Conservation (phyloP, 1,140 invertebrate genomes). For the Theocolax elegans region DNA sequence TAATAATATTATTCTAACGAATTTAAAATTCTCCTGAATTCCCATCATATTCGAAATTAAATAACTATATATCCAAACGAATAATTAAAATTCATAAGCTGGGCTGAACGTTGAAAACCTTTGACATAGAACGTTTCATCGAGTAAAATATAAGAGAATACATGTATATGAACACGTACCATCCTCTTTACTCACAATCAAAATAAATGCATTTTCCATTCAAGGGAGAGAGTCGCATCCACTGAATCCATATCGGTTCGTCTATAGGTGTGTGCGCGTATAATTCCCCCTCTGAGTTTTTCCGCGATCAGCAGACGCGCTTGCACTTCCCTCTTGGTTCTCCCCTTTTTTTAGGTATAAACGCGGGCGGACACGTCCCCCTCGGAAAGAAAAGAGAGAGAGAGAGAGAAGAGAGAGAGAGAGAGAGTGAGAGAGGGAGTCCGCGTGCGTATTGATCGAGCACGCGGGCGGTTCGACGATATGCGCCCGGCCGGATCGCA, state of each 20-base stretch:
- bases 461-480: constrained; percentile 1
- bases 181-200: not conserved
- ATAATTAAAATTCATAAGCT: no score
- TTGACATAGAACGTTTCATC: no score
- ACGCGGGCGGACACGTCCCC: constrained; percentile 7
- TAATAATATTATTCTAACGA: no score
- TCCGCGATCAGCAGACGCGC: constrained; percentile 16
- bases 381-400: not conserved
- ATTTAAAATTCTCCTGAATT: no score
- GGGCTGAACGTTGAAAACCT: no score
- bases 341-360: constrained; percentile 5
- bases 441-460: constrained; percentile 33
- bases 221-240: no score
- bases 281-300: not conserved
- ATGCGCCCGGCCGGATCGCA: constrained; percentile 15
- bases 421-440: not conserved
- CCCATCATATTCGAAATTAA: no score
- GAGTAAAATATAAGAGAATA: no score
- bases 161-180: no score
- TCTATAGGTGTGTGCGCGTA: not conserved
- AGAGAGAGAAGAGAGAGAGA: no score
- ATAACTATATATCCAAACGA: no score
- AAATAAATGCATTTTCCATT: constrained; percentile 17
- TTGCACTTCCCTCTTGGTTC: not conserved
- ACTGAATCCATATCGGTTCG: no score